Conservation (phyloP, 2,113 vertebrate genomes). For the Calidris pygmaea region DNA sequence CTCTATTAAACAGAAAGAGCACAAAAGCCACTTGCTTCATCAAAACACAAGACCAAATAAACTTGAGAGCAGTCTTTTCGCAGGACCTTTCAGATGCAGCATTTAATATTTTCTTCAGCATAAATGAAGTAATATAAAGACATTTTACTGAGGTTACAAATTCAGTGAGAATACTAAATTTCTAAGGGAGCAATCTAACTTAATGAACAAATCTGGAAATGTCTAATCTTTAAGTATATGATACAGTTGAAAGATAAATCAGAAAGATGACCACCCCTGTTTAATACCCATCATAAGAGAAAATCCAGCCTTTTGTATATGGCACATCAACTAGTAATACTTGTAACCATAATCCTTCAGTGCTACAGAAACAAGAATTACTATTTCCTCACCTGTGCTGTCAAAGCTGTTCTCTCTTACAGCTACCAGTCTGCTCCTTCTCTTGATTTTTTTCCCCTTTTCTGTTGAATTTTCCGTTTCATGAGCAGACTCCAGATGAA, state of each 20-base stretch:
- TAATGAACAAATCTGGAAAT: background rate
- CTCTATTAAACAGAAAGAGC: background rate
- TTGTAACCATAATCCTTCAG: background rate
- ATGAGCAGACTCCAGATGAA: conserved; percentile 71
- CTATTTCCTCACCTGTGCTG: conserved; percentile 68
- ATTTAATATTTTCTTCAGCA: background rate
- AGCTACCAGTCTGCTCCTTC: conserved; percentile 48
- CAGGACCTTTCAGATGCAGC: background rate
- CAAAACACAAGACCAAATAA: background rate
- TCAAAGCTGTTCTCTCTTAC: conserved; percentile 69
- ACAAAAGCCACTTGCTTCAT: background rate
- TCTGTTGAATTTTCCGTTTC: conserved; percentile 58
- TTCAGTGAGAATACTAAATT: background rate
- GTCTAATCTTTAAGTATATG: background rate
- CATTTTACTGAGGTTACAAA: background rate
- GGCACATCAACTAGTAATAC: background rate
- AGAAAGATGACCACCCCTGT: background rate
- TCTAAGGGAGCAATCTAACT: background rate
- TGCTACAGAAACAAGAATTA: background rate
- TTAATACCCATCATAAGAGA: background rate
- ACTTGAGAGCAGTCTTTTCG: background rate
- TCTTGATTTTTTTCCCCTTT: conserved; percentile 74
- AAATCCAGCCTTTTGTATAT: background rate
- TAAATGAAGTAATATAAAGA: background rate
- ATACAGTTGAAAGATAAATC: background rate